phyloP scores from a whole-genome alignment of 2,113 vertebrate species.

The Phyllopteryx taeniolatus region DNA sequence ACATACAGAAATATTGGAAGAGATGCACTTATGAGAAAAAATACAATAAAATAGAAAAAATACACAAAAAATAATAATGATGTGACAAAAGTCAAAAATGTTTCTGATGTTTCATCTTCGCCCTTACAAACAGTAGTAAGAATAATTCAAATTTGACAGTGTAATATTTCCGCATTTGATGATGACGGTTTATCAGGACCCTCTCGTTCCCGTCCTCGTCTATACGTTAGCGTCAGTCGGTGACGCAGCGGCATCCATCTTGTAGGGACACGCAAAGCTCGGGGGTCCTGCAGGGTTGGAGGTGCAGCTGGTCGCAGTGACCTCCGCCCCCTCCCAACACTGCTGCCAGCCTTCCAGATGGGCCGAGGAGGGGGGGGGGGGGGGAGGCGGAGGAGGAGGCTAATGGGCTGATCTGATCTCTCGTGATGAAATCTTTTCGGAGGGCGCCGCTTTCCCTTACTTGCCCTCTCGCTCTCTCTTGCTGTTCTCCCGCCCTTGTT shows the following conservation, averaged over 20 bases:
- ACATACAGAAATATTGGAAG: too few species aligned
- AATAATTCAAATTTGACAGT: background rate
- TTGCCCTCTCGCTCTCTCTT: slow-evolving; percentile 34
- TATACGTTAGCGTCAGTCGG: slow-evolving; percentile 41
- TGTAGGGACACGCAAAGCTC: slow-evolving; percentile 23
- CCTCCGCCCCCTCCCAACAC: slow-evolving; percentile 37
- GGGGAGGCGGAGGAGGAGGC: slow-evolving; percentile 47
- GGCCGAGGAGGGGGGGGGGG: slow-evolving; percentile 41
- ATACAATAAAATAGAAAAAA: too few species aligned
- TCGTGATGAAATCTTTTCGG: slow-evolving; percentile 62
- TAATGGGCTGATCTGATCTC: slow-evolving; percentile 65
- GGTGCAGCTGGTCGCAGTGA: slow-evolving; percentile 67
- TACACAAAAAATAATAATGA: too few species aligned
- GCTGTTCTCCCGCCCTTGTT: slow-evolving; percentile 45
- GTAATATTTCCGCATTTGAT: background rate
- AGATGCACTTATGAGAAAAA: too few species aligned
- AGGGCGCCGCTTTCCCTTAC: slow-evolving; percentile 44
- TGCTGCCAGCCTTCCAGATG: slow-evolving; percentile 62
- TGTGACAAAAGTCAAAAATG: background rate
- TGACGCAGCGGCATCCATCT: slow-evolving; percentile 50
- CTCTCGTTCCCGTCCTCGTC: slow-evolving; percentile 44
- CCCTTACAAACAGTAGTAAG: background rate
- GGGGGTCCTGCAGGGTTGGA: slow-evolving; percentile 47
- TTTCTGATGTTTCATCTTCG: background rate
- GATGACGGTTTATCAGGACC: background rate